Percentiles rank a stretch among this genome's conserved stretches.
phyloP scores from a whole-genome alignment of 2,888 invertebrate genomes.

The Ametastegia equiseti region DNA sequence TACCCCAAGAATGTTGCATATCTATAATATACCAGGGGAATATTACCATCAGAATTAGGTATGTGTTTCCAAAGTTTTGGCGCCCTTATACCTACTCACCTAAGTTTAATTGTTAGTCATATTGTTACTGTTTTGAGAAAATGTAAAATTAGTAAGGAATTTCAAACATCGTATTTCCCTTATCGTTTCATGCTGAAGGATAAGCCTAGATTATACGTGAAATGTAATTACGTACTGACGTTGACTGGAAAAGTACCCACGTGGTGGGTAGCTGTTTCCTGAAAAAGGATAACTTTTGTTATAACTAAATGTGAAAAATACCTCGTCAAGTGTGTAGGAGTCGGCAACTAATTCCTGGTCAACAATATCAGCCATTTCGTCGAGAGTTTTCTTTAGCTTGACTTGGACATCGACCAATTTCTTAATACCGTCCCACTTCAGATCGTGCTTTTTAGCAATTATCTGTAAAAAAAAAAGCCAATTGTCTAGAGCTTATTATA shows the following conservation, averaged over 20 bases:
- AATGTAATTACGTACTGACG: no score
- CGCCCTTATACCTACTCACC: not conserved
- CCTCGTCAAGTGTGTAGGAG: conserved; percentile 84
- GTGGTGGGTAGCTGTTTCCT: no score
- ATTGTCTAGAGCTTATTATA: conserved; percentile 9
- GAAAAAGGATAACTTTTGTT: no score
- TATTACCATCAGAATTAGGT: conserved; percentile 48
- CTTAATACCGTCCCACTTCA: conserved; percentile 82
- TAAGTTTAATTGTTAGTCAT: not conserved
- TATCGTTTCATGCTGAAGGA: no score
- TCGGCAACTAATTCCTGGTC: conserved; percentile 81
- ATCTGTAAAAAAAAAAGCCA: conserved; percentile 75
- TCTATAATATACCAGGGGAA: conserved; percentile 67
- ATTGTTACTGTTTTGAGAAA: not conserved
- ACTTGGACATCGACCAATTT: conserved; percentile 88
- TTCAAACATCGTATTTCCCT: no score
- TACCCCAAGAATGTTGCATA: conserved; percentile 78
- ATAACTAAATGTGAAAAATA: no score
- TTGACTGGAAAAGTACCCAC: no score
- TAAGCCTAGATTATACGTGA: no score
- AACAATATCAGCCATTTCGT: conserved; percentile 85
- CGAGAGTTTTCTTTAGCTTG: conserved; percentile 80
- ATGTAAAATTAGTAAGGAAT: no score
- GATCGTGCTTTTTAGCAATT: conserved; percentile 80
- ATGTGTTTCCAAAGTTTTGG: not conserved